phyloP scores from a whole-genome alignment of 2,113 vertebrate genomes.

The Chionis minor region DNA sequence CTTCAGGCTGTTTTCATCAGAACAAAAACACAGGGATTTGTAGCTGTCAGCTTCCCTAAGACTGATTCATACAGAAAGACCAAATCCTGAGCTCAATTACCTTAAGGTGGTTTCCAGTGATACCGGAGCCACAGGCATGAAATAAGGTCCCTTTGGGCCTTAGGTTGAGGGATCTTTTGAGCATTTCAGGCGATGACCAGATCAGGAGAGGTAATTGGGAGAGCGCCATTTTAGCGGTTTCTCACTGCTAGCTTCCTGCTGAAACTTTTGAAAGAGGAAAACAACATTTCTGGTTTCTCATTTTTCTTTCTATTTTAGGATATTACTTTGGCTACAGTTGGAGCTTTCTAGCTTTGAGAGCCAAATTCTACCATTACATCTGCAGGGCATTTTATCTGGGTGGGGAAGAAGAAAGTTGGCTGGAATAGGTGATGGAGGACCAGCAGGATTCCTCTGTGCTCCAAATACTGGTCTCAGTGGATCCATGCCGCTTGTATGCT shows the following conservation, averaged over 20 bases:
- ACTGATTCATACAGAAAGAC: constrained; percentile 17
- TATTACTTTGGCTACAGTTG: constrained; percentile 52
- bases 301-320: constrained; percentile 69
- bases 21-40: constrained; percentile 50
- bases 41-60: constrained; percentile 41
- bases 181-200: background rate
- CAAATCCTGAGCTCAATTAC: background rate
- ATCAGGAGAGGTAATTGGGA: background rate
- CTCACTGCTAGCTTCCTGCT: constrained; percentile 15
- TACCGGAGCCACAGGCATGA: background rate
- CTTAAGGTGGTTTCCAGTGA: constrained; percentile 9
- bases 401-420: background rate
- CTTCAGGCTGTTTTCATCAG: constrained; percentile 43
- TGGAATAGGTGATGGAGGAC: background rate
- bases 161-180: background rate
- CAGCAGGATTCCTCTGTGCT: background rate
- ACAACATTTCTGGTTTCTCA: constrained; percentile 62
- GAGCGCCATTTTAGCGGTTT: constrained; percentile 2
- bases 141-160: background rate
- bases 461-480: background rate
- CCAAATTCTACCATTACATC: constrained; percentile 40
- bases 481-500: background rate
- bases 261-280: constrained; percentile 47
- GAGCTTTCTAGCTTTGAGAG: constrained; percentile 51
- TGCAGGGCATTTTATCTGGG: constrained; percentile 26